These are phyloP conservation scores for Rhagonycha fulva DNA, from an alignment of 2,888 invertebrate genomes.

Conservation along the genomic window DNA sequence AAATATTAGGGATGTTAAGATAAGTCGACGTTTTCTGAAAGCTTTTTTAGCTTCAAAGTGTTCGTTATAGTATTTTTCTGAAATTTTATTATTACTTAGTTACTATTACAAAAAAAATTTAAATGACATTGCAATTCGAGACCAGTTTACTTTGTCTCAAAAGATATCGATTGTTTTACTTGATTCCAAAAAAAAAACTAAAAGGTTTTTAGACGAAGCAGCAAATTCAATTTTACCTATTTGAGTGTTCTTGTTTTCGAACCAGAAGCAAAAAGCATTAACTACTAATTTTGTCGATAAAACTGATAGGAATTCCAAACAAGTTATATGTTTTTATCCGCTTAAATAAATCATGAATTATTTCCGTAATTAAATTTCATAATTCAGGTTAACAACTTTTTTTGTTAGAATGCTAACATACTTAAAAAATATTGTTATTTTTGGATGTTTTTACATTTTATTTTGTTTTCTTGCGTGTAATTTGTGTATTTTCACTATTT, in stretches of 20 bases:
- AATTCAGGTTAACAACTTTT: not conserved
- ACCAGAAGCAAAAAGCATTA: conserved; percentile 1
- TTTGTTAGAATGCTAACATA: too few species aligned
- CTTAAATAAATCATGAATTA: not conserved
- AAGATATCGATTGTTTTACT: not conserved
- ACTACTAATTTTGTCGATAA: not conserved
- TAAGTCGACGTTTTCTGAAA: not conserved
- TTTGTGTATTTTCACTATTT: too few species aligned
- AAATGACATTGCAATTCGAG: not conserved
- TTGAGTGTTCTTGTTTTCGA: conserved; percentile 3
- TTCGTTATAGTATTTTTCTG: not conserved
- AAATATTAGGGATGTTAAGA: not conserved
- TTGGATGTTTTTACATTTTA: too few species aligned
- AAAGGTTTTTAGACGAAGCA: conserved; percentile 13
- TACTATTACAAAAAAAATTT: not conserved
- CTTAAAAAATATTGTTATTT: too few species aligned
- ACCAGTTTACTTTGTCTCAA: not conserved
- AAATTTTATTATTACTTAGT: not conserved
- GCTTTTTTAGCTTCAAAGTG: not conserved
- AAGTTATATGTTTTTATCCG: not conserved
- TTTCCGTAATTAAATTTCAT: not conserved
- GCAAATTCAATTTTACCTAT: conserved; percentile 13
- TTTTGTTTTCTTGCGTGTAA: too few species aligned
- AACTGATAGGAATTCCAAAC: not conserved
- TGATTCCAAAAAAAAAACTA: not conserved